phyloP scores from a whole-genome alignment of 2,888 invertebrate genomes.

The Erebia ligea region DNA sequence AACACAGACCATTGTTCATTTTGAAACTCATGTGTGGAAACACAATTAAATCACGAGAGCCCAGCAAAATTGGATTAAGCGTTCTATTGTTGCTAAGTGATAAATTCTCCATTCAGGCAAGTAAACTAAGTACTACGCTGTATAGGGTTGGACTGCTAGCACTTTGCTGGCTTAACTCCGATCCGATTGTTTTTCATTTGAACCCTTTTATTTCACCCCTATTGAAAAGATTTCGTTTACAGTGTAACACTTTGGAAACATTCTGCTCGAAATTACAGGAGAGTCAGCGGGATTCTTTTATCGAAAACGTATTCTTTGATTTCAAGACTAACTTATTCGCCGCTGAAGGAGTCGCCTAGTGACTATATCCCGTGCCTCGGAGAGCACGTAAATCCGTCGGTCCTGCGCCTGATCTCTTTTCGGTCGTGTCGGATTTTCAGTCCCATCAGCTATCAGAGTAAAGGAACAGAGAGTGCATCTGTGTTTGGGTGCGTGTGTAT shows the following conservation, averaged over 20 bases:
- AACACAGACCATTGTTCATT: slow-evolving; percentile 42
- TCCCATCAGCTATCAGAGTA: no score
- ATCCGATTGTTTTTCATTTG: slow-evolving; percentile 51
- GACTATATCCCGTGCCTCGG: no score
- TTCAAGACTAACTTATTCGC: no score
- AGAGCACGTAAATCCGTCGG: no score
- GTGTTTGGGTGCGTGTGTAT: no score
- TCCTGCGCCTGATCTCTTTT: no score
- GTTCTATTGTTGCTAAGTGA: slow-evolving; percentile 67
- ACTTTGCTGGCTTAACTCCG: slow-evolving; percentile 50
- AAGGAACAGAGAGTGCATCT: no score
- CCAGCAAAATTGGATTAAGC: slow-evolving; percentile 64
- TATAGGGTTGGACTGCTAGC: slow-evolving; percentile 50
- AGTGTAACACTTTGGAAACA: slow-evolving; percentile 13
- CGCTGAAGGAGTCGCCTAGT: no score
- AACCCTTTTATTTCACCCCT: slow-evolving; percentile 44
- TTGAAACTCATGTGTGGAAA: slow-evolving; percentile 53
- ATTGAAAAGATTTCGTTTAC: slow-evolving; percentile 11
- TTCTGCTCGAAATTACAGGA: background rate
- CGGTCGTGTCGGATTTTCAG: no score
- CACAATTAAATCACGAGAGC: slow-evolving; percentile 64
- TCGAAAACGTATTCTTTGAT: background rate
- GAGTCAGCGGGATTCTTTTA: background rate
- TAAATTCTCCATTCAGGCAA: slow-evolving; percentile 69
- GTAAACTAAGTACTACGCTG: slow-evolving; percentile 61